Evolutionary conservation across 1,140 invertebrate species (phyloP), one percentile per base, ranked within the genome.

Genomic region (Drosophila punjabiensis): DNA sequence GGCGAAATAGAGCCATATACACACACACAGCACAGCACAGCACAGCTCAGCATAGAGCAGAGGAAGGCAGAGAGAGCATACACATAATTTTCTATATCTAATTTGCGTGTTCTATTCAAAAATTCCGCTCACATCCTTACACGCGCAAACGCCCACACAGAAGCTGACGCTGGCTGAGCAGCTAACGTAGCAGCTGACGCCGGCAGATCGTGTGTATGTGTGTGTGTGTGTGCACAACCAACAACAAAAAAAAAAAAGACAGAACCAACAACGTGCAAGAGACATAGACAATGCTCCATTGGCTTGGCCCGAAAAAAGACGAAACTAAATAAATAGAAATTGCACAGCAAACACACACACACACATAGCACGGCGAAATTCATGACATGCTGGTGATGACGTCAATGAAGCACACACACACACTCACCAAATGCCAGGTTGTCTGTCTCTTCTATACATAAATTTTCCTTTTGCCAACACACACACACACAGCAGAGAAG

Each of bases 381-480:
- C 83, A 87, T 91, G 82, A 91, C 87, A 91, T 90, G 87, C 82
- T 91, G 83, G 78, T 87, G 87, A 90, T 91, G 87, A 90, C 87
- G 87, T 91, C 87, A 91, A 91, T 91, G 81, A 78, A 70, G 70
- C 53, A 53, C 63, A 74, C 61, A 66, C 18, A 75, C 50, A 55
- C 69, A 64, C 58, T 66, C 59, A 81, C 39, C 50, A 33, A 73
- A 73, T 33, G 70, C 70, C 70, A 62, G 70, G 33, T 62, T 74
- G 70, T 74, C 70, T 74, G 70, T 74, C 70, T 41, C 43, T 60
- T 74, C 68, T 61, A 58, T 56, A 71, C 52, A 71, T 68, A 71
- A 37, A 71, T 68, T 71, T 68, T 16, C 32, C 68, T 53, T 33
- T 43, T 47, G n/a, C 59, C 59, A 62, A 24, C 60, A 45, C 35